Evolutionary conservation across 1,140 invertebrate genomes (phyloP).

Genomic region (Brachionus manjavacas): DNA sequence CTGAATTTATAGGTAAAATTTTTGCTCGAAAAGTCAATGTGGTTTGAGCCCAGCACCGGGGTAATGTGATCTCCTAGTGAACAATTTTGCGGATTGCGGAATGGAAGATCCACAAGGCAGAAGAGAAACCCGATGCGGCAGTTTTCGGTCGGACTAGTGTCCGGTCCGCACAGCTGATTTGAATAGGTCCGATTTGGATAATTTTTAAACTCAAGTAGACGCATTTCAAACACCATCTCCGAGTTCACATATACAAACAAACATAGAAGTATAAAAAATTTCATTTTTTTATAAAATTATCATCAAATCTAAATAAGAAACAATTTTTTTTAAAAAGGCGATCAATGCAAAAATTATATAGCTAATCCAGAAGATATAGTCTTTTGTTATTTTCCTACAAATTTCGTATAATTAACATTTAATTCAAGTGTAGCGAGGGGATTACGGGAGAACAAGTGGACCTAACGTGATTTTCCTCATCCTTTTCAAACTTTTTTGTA

Average conservation of each 20-base stretch:
- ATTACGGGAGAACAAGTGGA: background rate
- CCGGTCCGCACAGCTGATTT: background rate
- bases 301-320: background rate
- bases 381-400: background rate
- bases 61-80: slow-evolving; percentile 38
- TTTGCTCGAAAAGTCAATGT: background rate
- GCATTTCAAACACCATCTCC: slow-evolving; percentile 32
- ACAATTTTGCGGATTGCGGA: slow-evolving; percentile 42
- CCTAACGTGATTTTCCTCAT: slow-evolving; percentile 10
- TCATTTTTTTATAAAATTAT: slow-evolving; percentile 8
- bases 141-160: background rate
- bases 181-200: slow-evolving; percentile 8
- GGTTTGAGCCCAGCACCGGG: background rate
- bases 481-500: background rate
- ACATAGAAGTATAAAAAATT: background rate
- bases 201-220: slow-evolving; percentile 1
- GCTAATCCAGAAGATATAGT: background rate
- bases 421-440: background rate
- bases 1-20: background rate
- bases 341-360: background rate
- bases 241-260: background rate
- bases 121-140: slow-evolving; percentile 40
- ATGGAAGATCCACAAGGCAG: slow-evolving; percentile 37
- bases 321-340: background rate
- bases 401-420: background rate